Base-by-base conservation (phyloP, 2,797 vertebrate species). In the Microctenopoma lineatum region DNA sequence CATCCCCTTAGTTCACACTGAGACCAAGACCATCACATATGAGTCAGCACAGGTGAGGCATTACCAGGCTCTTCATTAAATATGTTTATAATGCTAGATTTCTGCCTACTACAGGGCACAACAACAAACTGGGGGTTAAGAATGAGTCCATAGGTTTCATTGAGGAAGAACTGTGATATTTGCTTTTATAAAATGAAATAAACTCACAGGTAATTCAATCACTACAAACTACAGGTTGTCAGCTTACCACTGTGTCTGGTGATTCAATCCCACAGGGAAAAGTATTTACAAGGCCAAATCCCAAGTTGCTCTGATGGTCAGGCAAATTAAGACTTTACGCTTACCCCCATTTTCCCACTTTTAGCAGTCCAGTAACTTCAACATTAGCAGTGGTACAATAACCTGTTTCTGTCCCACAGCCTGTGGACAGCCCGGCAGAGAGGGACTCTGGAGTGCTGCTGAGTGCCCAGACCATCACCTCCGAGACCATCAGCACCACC, bases 11-110 rank as follows among this genome's bases (percentile, higher is more conserved):
- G 95, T 99, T 75, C 98, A 98, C 88, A 98, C 97, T 0, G 97
- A 98, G 87, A 98, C 96, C n/a, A 99, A 98, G 93, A 99, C 98
- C 84, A 98, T 99, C 91, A 98, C 96, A 6, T 99, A 99, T 0
- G 97, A 98, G 90, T 97, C 98, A 69, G 95, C 96, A 55, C 96
- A 97, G 96, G 98, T 98, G 92, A 90, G 86, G 1, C 16, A 4
- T 47, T 8, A 26, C 12, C 14, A 65, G 8, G 25, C 7, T 29
- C 16, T 60, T 5, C 8, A 32, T 70, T 47, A 51, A 51, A 60
- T 36, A 11, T 16, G 47, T 2, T 34, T 48, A 6, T 10, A 16
- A 26, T 6, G 5, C 29, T 32, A 32, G 5, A 29, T 29, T 29
- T 29, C 27, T 4, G 27, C 27, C 27, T 29, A 29, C 27, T 29